Conservation (phyloP, 1,140 invertebrate genomes). For the Tetragonula clypearis region DNA sequence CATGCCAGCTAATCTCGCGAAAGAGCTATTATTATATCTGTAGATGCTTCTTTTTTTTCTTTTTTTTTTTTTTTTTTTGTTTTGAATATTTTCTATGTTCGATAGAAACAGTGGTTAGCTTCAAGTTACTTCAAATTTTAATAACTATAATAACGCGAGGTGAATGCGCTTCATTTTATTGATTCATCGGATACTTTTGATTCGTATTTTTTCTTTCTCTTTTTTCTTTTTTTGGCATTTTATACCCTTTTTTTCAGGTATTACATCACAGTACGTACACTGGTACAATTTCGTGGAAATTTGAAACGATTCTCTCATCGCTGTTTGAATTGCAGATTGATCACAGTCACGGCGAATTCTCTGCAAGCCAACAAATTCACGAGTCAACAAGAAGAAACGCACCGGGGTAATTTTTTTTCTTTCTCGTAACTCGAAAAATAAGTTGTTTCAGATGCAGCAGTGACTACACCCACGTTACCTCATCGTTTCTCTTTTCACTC, state of each 20-base stretch:
- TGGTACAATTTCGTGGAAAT: too few species aligned
- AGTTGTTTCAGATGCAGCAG: constrained; percentile 14
- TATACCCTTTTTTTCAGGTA: not conserved
- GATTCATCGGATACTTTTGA: too few species aligned
- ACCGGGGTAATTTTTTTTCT: not conserved
- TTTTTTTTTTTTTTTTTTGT: too few species aligned
- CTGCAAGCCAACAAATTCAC: not conserved
- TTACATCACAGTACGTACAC: too few species aligned
- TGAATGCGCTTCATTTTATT: too few species aligned
- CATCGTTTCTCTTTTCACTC: not conserved
- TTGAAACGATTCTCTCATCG: too few species aligned
- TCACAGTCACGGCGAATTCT: not conserved
- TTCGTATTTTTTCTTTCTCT: too few species aligned
- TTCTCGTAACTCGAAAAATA: not conserved
- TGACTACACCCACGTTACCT: not conserved
- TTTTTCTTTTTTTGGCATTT: too few species aligned
- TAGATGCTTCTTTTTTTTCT: not conserved
- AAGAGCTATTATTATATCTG: not conserved
- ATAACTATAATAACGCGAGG: too few species aligned
- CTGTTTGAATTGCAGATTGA: too few species aligned
- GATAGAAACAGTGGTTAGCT: not conserved
- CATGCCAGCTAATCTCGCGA: not conserved
- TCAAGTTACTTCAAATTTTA: too few species aligned
- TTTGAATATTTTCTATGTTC: not conserved
- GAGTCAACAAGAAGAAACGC: not conserved